Percentiles rank a stretch among this genome's conserved stretches.
Conservation (phyloP, 2,113 vertebrate species). For the Synchiropus splendidus region DNA sequence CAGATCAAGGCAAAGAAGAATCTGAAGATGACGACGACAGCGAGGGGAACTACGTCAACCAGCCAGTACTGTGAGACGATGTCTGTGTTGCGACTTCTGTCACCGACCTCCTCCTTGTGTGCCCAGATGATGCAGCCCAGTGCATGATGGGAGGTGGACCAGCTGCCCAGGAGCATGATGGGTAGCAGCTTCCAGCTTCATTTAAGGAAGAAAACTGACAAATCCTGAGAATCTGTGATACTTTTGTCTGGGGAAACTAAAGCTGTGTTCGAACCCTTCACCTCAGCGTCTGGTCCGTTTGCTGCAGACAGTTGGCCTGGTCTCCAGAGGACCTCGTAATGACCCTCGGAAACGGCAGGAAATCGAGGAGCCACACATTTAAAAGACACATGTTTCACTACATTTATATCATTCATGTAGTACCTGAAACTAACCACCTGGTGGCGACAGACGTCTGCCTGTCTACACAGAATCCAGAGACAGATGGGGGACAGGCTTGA, state of each 20-base stretch:
- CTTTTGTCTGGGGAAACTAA: background rate
- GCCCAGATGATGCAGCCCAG: background rate
- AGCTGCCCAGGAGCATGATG: background rate
- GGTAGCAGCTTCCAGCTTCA: background rate
- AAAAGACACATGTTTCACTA: constrained; percentile 55
- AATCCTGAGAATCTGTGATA: constrained; percentile 1
- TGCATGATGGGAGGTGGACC: constrained; percentile 2
- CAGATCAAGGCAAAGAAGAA: background rate
- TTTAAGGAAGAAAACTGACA: background rate
- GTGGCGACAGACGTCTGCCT: constrained; percentile 52
- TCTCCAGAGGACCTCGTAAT: too few species aligned
- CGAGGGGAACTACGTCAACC: constrained; percentile 5
- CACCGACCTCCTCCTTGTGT: too few species aligned
- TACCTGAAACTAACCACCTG: constrained; percentile 74
- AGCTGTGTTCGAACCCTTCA: background rate
- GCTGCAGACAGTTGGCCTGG: too few species aligned
- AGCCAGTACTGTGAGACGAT: background rate
- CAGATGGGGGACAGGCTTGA: constrained; percentile 64
- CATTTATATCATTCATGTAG: constrained; percentile 74
- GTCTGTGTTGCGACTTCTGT: background rate
- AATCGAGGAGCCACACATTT: too few species aligned
- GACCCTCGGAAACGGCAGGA: too few species aligned
- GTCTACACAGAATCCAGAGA: constrained; percentile 64
- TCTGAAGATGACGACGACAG: background rate
- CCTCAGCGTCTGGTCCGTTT: too few species aligned